These are phyloP conservation scores for Heliconius hermathena DNA, from an alignment of 1,140 invertebrate species.

Conservation along the genomic window DNA sequence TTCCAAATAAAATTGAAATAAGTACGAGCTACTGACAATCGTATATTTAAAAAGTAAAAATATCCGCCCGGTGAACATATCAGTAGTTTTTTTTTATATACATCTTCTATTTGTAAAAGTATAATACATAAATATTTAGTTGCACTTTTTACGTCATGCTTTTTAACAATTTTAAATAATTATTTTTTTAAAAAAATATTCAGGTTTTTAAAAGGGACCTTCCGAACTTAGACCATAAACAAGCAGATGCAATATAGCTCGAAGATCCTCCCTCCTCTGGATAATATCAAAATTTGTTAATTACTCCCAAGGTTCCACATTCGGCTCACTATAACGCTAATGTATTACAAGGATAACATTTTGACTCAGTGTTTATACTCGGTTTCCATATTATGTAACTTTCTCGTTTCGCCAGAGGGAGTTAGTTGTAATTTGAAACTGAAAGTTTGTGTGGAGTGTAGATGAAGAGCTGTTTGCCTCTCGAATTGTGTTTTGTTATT, in stretches of 20 bases:
- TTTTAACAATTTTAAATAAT: background rate
- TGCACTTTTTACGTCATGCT: background rate
- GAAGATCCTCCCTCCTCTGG: background rate
- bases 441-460: background rate
- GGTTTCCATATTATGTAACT: constrained; percentile 28
- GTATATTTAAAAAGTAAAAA: no score
- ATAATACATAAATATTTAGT: no score
- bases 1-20: no score
- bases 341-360: constrained; percentile 27
- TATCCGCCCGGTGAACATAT: no score
- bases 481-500: background rate
- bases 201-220: background rate
- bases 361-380: constrained; percentile 21
- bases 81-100: no score
- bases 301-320: constrained; percentile 11
- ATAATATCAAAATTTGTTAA: background rate
- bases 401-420: constrained; percentile 32
- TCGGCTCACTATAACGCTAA: constrained; percentile 18
- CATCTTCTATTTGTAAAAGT: no score
- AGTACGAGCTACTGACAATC: no score
- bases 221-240: background rate
- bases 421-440: constrained; percentile 18
- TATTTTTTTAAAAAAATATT: no score
- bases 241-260: background rate
- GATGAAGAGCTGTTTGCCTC: constrained; percentile 1